Conservation (phyloP, 2,113 vertebrate genomes). For the Sinocyclocheilus rhinocerous region DNA sequence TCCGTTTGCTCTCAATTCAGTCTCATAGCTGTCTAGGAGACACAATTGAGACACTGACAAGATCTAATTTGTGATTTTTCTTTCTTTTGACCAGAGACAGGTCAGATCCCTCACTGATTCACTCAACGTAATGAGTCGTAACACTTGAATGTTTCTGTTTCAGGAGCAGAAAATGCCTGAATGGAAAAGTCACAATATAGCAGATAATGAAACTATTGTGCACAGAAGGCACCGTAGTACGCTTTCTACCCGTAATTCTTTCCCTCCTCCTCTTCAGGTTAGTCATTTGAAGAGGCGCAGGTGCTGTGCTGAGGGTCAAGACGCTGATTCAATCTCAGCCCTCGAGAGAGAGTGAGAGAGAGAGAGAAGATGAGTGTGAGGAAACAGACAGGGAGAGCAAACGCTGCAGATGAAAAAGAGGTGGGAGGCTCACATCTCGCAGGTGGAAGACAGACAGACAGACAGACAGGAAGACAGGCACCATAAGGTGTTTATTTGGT, state of each 20-base stretch:
- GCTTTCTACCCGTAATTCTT: conserved; percentile 9
- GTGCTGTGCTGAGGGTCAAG: conserved; percentile 52
- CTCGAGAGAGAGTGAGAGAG: conserved; percentile 29
- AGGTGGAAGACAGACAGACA: conserved; percentile 32
- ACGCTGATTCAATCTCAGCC: conserved; percentile 49
- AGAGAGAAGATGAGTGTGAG: conserved; percentile 49
- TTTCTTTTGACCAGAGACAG: background rate
- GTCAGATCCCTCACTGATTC: conserved; percentile 2
- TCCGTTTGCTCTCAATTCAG: background rate
- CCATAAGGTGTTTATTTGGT: conserved; percentile 48
- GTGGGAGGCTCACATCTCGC: conserved; percentile 25
- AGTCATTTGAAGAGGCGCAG: conserved; percentile 50
- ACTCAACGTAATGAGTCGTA: conserved; percentile 12
- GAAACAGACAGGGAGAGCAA: conserved; percentile 33
- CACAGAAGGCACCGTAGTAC: conserved; percentile 1
- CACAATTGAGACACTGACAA: background rate
- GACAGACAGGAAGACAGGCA: conserved; percentile 34
- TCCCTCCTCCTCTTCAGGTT: conserved; percentile 30
- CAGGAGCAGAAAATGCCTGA: background rate
- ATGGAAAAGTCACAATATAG: conserved; percentile 16
- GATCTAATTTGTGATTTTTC: background rate
- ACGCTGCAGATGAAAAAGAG: conserved; percentile 39
- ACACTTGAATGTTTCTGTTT: conserved; percentile 18
- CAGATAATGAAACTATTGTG: conserved; percentile 7
- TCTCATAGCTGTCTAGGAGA: background rate